Evolutionary conservation across 1,140 invertebrate species (phyloP), one percentile per base, ranked within the genome.

Genomic region (Octopus bimaculoides): DNA sequence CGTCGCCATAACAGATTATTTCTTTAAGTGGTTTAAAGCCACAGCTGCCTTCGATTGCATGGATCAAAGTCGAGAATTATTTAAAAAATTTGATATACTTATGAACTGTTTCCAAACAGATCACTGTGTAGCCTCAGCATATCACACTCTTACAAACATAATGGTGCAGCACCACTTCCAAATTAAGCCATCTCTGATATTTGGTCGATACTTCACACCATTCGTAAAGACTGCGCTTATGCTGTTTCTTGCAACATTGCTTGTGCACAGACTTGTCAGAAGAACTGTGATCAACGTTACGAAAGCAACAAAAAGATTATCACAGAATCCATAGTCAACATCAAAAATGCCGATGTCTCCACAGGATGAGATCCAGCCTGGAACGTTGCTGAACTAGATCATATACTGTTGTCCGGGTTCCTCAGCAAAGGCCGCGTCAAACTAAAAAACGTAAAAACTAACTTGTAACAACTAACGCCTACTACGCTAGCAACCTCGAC

Each of bases 1-100:
- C 54, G 73, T 80, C 17, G 79, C 74, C 52, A 52, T 80, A 4
- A 80, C 79, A 7, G 79, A 80, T 55, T 56, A 80, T 54, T 80
- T 80, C n/a, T 75, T 75, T 2, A 77, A 77, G 52, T 80, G 54
- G 10, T 74, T 75, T 8, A 54, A 75, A 26, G 79, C 79, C 17
- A 20, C 71, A 53, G 79, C 79, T 52, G 61, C 77, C 79, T 54
- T n/a, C 10, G 54, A 75, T 14, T 55, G 53, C 69, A 75, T 77
- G n/a, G 79, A 80, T 56, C 79, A 75, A 53, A 75, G 79, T 20
- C 79, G 79, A 54, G 74, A 80, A 77, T 80, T 80, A 73, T 17
- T 77, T 10, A 80, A 80, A 53, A 14, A 77, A n/a, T 41, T 80
- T 54, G 79, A 80, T 20, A 77, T 56, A 17, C 54, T 77, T n/a